Percentiles rank a stretch among this genome's conserved stretches.
Conservation (phyloP, 2,113 vertebrate species). For the Charadrius vociferus region DNA sequence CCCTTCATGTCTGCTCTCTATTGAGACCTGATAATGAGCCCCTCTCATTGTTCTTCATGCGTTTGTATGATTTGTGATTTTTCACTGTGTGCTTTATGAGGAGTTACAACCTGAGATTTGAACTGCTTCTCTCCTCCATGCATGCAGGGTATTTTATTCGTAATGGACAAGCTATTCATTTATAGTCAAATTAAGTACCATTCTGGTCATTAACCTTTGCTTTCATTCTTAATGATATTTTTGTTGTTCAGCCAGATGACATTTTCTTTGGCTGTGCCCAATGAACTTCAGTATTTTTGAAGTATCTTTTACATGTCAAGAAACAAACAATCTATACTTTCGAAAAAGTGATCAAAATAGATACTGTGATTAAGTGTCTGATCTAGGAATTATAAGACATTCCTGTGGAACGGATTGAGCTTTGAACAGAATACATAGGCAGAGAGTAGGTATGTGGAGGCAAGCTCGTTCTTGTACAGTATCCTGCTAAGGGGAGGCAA, state of each 20-base stretch:
- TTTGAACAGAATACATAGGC: not conserved
- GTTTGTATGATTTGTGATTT: not conserved
- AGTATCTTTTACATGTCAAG: not conserved
- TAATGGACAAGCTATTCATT: slow-evolving; percentile 37
- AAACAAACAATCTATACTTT: not conserved
- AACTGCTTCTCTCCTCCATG: not conserved
- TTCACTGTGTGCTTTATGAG: not conserved
- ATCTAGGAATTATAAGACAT: not conserved
- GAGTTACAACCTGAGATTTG: not conserved
- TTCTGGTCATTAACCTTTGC: slow-evolving; percentile 20
- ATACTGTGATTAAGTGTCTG: not conserved
- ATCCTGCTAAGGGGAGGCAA: not conserved
- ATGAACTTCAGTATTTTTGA: not conserved
- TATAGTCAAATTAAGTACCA: slow-evolving; percentile 8
- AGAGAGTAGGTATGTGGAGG: not conserved
- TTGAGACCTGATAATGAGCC: not conserved
- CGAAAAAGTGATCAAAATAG: not conserved
- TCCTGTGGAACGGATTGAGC: not conserved
- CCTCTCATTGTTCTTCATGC: not conserved
- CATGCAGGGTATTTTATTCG: not conserved
- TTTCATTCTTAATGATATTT: not conserved
- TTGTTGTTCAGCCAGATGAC: not conserved
- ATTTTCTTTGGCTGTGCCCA: not conserved
- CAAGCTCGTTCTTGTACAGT: not conserved
- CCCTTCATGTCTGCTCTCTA: not conserved